These are phyloP conservation scores for Heliangelus exortis DNA, from an alignment of 2,797 vertebrate species.

Conservation along the genomic window DNA sequence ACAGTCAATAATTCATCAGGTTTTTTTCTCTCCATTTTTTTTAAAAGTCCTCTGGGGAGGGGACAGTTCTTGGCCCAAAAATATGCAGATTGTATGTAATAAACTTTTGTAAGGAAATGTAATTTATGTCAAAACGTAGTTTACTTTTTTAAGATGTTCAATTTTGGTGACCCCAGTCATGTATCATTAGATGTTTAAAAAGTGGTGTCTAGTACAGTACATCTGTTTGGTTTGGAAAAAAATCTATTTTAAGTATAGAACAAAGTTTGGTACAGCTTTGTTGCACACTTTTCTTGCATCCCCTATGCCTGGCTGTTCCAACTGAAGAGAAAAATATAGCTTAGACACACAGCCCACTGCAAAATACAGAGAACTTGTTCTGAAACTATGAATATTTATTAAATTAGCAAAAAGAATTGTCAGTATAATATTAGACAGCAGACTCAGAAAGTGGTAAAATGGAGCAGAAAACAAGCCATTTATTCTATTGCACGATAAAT, in stretches of 20 bases:
- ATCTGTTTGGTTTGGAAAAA: conserved; percentile 21
- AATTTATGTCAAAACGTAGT: conserved; percentile 75
- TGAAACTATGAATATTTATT: conserved; percentile 10
- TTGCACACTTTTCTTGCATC: conserved; percentile 25
- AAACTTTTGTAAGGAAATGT: conserved; percentile 78
- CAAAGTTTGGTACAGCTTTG: conserved; percentile 35
- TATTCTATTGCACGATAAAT: conserved; percentile 17
- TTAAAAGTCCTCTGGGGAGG: conserved; percentile 39
- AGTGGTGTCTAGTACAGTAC: conserved; percentile 56
- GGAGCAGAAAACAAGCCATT: conserved; percentile 23
- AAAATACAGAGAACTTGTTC: conserved; percentile 34
- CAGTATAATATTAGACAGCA: neutral
- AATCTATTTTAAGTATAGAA: conserved; percentile 5
- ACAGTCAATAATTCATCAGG: conserved; percentile 58
- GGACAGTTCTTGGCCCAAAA: conserved; percentile 68
- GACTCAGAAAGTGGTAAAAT: neutral
- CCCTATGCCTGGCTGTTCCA: neutral
- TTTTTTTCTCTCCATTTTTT: conserved; percentile 74
- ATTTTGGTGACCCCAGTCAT: conserved; percentile 66
- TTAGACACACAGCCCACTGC: neutral
- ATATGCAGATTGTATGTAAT: conserved; percentile 82
- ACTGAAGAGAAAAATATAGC: neutral
- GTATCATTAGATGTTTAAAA: conserved; percentile 63
- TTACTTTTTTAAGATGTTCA: conserved; percentile 71
- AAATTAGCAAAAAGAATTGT: conserved; percentile 11